Conservation (phyloP, 2,888 invertebrate species). For the Mimas tiliae region DNA sequence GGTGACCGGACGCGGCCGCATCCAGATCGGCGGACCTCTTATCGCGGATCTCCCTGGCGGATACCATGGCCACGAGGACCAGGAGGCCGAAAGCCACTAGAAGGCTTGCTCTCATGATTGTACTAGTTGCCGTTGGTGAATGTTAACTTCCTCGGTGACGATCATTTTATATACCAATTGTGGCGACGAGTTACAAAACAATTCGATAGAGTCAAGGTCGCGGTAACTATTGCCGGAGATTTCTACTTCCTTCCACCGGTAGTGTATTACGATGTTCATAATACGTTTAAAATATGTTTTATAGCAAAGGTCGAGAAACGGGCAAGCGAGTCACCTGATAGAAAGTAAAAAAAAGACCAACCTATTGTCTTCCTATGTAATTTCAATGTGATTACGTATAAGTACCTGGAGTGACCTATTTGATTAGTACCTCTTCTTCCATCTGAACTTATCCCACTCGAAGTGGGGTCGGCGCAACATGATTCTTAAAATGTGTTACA, state of each 20-base stretch:
- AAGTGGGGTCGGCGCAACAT: too few relatives aligned
- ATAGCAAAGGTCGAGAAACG: too few relatives aligned
- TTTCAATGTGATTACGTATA: too few relatives aligned
- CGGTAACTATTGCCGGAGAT: not conserved
- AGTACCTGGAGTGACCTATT: too few relatives aligned
- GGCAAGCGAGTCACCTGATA: too few relatives aligned
- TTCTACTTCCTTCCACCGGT: constrained; percentile 12
- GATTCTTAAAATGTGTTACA: too few relatives aligned
- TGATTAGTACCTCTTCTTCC: too few relatives aligned
- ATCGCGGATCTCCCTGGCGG: constrained; percentile 1
- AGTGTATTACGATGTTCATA: not conserved
- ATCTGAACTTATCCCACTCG: too few relatives aligned
- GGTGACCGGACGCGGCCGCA: not conserved
- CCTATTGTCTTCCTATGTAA: too few relatives aligned
- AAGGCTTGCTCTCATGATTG: constrained; percentile 3
- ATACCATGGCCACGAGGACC: not conserved
- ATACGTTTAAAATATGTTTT: not conserved
- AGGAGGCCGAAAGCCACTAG: not conserved
- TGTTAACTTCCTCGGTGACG: not conserved
- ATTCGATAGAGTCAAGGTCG: constrained; percentile 4
- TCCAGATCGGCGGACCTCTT: not conserved
- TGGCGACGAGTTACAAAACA: not conserved
- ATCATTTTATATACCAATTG: constrained; percentile 12
- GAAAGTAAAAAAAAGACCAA: too few relatives aligned
- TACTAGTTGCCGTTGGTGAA: not conserved